Evolutionary conservation across 2,113 vertebrate species (phyloP), one percentile per base, ranked within the genome.

Genomic region (Electrona antarctica): DNA sequence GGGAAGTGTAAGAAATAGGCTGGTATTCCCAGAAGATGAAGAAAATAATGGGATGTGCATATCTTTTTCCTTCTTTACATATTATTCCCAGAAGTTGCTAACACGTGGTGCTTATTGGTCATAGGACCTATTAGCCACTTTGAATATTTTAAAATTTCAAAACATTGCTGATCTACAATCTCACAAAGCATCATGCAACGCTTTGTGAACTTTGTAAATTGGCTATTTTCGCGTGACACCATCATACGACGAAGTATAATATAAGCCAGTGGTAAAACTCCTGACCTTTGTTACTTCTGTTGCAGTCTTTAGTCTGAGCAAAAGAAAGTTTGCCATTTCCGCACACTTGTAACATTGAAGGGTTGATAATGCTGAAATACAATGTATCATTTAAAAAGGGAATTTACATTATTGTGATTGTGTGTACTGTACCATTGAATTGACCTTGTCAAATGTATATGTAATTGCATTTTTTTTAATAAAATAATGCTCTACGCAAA

Each of bases 401-500:
- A 90, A 92, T 71, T 78, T 70, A 67, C 56, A 67, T 78, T 51
- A 75, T 82, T 86, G 76, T 90, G 69, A 84, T 72, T 77, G 67
- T 86, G 75, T 86, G 73, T 89, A 89, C 86, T 86, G 81, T 81
- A 86, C 83, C 65, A 84, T 81, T 64, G 50, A 88, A 92, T 74
- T 83, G 82, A 88, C 69, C 71, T 60, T 81, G 83, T 91, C 74
- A 69, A 80, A 75, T 86, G 75, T 90, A 74, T 79, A 81, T 86
- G 88, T 90, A 77, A 60, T 87, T 87, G 33, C 33, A 41, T 41
- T 58, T 89, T 91, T 93, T 91, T 87, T 74, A 88, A 94, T 85
- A 85, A 94, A 93, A 93, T 75, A 57, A 76, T 85, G 87, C 86
- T 89, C 81, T 79, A 82, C 84, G 88, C 77, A 87, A 88, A 84